Evolutionary conservation across 2,888 invertebrate genomes (phyloP).

Genomic region (Sarcophaga variegata): DNA sequence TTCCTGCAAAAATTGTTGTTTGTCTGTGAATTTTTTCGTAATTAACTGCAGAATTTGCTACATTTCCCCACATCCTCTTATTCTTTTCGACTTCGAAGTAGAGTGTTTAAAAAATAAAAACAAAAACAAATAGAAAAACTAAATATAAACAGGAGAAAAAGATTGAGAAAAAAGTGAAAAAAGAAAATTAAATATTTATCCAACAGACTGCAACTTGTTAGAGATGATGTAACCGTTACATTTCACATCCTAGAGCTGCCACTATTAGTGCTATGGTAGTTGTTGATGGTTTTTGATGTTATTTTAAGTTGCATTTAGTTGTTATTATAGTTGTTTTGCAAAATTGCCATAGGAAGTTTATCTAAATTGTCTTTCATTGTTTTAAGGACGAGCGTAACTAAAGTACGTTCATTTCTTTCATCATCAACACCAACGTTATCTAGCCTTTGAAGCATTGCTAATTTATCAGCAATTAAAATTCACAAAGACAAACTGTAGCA

Average conservation of each 20-base stretch:
- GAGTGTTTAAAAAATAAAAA: too few relatives aligned
- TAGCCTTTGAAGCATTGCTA: constrained; percentile 18
- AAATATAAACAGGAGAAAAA: neutral
- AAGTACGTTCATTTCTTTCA: neutral
- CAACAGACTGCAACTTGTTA: constrained; percentile 21
- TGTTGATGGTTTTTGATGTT: too few relatives aligned
- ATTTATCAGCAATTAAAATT: constrained; percentile 27
- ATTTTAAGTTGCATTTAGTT: neutral
- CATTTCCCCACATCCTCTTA: neutral
- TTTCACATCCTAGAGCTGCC: neutral
- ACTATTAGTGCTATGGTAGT: too few relatives aligned
- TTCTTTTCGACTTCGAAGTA: too few relatives aligned
- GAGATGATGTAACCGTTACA: constrained; percentile 7
- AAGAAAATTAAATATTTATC: constrained; percentile 15
- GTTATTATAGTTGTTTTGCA: constrained; percentile 15
- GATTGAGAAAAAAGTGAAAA: too few relatives aligned
- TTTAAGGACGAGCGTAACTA: neutral
- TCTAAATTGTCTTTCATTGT: constrained; percentile 46
- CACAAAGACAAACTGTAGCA: neutral
- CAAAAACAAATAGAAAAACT: too few relatives aligned
- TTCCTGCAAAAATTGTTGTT: neutral
- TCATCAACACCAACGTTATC: neutral
- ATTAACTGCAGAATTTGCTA: constrained; percentile 24
- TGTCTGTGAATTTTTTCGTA: constrained; percentile 22
- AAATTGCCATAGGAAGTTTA: constrained; percentile 42